These are phyloP conservation scores for Copidosoma floridanum DNA, from an alignment of 1,140 invertebrate genomes.

Conservation along the genomic window DNA sequence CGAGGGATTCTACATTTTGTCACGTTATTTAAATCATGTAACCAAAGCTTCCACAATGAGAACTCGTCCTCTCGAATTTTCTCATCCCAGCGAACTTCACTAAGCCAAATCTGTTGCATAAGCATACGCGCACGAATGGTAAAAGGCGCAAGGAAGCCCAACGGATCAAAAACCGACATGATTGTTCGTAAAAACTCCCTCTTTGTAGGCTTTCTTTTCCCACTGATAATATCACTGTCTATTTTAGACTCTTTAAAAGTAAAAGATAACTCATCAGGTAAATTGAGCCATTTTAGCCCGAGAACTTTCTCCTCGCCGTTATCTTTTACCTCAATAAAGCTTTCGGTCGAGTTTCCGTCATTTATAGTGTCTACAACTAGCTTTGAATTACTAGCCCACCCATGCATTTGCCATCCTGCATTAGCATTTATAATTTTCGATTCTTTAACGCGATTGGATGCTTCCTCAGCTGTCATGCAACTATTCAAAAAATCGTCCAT, in stretches of 20 bases:
- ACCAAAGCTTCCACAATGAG: slow-evolving; percentile 3
- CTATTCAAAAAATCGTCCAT: slow-evolving; percentile 4
- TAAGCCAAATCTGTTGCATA: slow-evolving; percentile 44
- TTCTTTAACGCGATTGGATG: not conserved
- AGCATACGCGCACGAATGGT: slow-evolving; percentile 6
- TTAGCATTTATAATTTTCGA: not conserved
- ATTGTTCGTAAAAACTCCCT: not conserved
- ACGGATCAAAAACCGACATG: not conserved
- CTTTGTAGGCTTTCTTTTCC: not conserved
- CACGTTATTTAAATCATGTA: slow-evolving; percentile 2
- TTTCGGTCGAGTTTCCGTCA: no score
- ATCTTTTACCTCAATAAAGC: not conserved
- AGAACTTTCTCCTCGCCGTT: not conserved
- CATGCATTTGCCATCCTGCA: not conserved
- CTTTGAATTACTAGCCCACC: not conserved
- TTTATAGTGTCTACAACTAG: not conserved
- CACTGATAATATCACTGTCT: not conserved
- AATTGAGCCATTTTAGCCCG: not conserved
- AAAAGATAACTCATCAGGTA: not conserved
- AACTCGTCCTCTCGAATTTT: not conserved
- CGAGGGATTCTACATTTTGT: not conserved
- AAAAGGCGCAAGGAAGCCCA: slow-evolving; percentile 9
- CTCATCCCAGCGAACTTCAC: slow-evolving; percentile 26
- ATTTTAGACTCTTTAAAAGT: not conserved
- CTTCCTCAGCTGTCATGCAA: not conserved